Conservation (phyloP, 2,113 vertebrate species). For the Bombycilla garrulus region DNA sequence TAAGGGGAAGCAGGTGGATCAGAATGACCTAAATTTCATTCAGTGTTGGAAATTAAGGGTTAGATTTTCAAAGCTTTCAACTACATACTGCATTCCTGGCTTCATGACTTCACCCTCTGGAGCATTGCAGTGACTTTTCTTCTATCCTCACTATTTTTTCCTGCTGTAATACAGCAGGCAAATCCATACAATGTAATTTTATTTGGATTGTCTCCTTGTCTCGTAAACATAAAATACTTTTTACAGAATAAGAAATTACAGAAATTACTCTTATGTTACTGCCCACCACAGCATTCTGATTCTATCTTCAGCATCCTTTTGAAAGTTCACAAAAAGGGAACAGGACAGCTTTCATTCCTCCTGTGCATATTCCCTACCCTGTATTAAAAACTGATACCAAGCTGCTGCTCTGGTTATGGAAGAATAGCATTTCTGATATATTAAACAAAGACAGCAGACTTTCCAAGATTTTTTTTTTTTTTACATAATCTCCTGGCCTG, state of each 20-base stretch:
- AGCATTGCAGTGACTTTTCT: background rate
- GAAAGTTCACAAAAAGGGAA: background rate
- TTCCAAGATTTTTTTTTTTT: slow-evolving; percentile 39
- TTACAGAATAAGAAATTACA: background rate
- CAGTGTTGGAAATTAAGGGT: background rate
- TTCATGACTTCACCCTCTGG: background rate
- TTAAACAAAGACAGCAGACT: slow-evolving; percentile 50
- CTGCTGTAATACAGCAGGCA: background rate
- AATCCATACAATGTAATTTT: background rate
- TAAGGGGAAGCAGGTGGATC: background rate
- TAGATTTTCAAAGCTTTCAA: background rate
- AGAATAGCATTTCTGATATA: slow-evolving; percentile 46
- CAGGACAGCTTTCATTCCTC: background rate
- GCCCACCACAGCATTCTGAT: background rate
- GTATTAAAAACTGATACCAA: slow-evolving; percentile 13
- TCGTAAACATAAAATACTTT: background rate
- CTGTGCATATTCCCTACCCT: background rate
- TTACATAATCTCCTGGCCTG: slow-evolving; percentile 50
- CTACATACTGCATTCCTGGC: background rate
- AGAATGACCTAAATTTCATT: slow-evolving; percentile 17
- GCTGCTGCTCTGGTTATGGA: slow-evolving; percentile 40
- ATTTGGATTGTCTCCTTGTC: background rate
- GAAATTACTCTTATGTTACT: background rate
- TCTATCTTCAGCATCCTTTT: background rate
- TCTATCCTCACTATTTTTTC: background rate